phyloP scores from a whole-genome alignment of 2,113 vertebrate genomes.

The Ctenodactylus gundi region DNA sequence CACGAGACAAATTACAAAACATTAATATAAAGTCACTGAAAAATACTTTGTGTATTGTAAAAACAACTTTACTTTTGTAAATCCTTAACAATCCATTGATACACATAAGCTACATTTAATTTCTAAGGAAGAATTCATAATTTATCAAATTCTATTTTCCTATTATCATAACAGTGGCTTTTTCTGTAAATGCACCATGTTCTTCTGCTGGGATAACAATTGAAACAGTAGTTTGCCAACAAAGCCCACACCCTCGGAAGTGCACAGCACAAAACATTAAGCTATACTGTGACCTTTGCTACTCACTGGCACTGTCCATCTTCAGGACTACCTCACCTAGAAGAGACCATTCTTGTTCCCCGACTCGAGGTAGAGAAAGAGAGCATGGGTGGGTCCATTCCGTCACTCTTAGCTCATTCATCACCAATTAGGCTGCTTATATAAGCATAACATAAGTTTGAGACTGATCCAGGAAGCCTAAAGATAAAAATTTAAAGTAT shows the following conservation, averaged over 20 bases:
- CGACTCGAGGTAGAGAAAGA: not conserved
- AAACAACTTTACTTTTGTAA: not conserved
- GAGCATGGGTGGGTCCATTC: not conserved
- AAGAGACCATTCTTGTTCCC: not conserved
- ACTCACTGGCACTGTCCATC: not conserved
- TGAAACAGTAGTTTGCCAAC: not conserved
- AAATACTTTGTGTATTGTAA: not conserved
- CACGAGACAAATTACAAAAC: not conserved
- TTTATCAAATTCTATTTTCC: not conserved
- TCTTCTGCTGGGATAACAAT: not conserved
- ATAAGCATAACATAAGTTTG: not conserved
- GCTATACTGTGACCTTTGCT: not conserved
- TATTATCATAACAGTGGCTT: not conserved
- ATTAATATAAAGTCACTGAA: not conserved
- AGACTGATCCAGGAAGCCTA: not conserved
- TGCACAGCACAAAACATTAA: not conserved
- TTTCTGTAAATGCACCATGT: not conserved
- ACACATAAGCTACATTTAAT: not conserved
- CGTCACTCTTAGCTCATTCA: not conserved
- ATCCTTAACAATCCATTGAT: not conserved
- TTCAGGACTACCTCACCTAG: not conserved
- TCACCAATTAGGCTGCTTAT: not conserved
- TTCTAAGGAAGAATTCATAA: not conserved
- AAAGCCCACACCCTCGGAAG: not conserved
- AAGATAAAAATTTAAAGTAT: constrained; percentile 24